Percentiles rank a stretch among this genome's conserved stretches.
Conservation (phyloP, 2,888 invertebrate genomes). For the Dryobotodes eremita region DNA sequence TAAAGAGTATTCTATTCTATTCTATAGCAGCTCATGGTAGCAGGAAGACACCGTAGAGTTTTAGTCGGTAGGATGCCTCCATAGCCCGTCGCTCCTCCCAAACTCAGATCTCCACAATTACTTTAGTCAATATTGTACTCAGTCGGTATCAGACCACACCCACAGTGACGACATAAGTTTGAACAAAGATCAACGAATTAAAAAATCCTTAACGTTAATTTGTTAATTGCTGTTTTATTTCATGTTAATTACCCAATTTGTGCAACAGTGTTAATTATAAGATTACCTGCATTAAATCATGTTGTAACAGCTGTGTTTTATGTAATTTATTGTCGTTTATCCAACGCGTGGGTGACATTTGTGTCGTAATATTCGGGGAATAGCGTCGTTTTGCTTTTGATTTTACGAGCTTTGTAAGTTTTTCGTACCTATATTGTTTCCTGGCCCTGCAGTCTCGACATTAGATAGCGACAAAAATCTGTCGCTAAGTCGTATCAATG, state of each 20-base stretch:
- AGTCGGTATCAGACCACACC: constrained; percentile 31
- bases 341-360: neutral
- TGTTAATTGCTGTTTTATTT: constrained; percentile 42
- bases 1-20: too few relatives aligned
- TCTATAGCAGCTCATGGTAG: neutral
- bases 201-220: constrained; percentile 20
- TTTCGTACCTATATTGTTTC: neutral
- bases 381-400: neutral
- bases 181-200: constrained; percentile 41
- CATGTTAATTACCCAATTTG: constrained; percentile 16
- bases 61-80: neutral
- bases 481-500: too few relatives aligned
- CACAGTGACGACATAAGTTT: constrained; percentile 14
- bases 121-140: constrained; percentile 28
- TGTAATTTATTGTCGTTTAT: constrained; percentile 18
- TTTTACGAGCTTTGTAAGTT: neutral
- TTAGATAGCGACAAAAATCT: too few relatives aligned
- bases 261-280: constrained; percentile 24
- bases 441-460: too few relatives aligned
- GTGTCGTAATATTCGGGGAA: neutral
- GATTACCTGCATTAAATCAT: constrained; percentile 12
- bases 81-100: neutral
- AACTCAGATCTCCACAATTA: constrained; percentile 2
- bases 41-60: too few relatives aligned
- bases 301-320: constrained; percentile 5